A percentile compares a stretch with the other conserved stretches of the same genome.
phyloP scores from a whole-genome alignment of 1,140 invertebrate species.

The Drosophila ohnishii region DNA sequence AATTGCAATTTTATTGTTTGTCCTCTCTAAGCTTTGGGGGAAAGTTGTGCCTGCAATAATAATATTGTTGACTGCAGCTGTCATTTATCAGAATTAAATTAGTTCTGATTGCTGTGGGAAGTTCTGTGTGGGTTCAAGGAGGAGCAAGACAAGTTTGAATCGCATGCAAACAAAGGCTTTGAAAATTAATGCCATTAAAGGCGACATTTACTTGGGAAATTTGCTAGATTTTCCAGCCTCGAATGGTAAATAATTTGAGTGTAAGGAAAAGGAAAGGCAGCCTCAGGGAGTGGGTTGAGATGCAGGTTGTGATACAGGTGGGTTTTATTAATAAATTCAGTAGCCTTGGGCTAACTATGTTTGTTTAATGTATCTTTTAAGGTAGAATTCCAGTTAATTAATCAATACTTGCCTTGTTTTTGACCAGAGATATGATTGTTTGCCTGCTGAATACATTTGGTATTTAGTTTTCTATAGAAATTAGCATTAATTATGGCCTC shows the following conservation, averaged over 20 bases:
- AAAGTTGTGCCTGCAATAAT: constrained; percentile 34
- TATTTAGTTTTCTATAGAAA: background rate
- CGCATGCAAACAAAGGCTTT: constrained; percentile 37
- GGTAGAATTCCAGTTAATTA: background rate
- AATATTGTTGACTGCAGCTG: constrained; percentile 56
- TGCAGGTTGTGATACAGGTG: background rate
- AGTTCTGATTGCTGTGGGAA: constrained; percentile 52
- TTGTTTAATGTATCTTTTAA: background rate
- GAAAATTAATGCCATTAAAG: constrained; percentile 49
- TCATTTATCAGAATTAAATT: constrained; percentile 59
- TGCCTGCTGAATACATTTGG: background rate
- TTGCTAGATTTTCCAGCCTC: background rate
- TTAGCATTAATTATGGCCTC: background rate
- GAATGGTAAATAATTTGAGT: constrained; percentile 17
- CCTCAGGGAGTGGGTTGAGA: background rate
- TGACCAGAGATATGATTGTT: too few species aligned
- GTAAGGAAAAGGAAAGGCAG: background rate
- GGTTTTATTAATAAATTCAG: background rate
- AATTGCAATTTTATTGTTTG: constrained; percentile 69
- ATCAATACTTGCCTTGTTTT: background rate
- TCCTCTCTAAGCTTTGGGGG: constrained; percentile 22
- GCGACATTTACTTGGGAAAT: constrained; percentile 14
- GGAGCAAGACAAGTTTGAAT: constrained; percentile 3
- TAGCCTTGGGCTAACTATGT: background rate
- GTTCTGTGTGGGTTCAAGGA: constrained; percentile 6